Evolutionary conservation across 2,888 invertebrate genomes (phyloP).

Genomic region (Scaeva pyrastri): DNA sequence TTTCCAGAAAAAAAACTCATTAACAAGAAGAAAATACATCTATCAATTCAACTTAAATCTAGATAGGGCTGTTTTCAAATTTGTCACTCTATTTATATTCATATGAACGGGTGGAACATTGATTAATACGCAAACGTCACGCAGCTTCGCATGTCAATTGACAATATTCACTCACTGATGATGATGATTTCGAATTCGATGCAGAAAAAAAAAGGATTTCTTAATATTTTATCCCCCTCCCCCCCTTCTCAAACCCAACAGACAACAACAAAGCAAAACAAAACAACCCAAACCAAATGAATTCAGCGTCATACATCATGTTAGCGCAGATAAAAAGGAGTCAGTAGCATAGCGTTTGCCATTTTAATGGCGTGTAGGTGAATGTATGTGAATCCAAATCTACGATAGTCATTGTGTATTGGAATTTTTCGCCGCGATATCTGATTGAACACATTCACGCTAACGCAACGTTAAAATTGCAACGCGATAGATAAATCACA

Average conservation of each 20-base stretch:
- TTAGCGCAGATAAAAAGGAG: constrained; percentile 69
- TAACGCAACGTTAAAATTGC: constrained; percentile 48
- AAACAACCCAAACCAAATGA: constrained; percentile 36
- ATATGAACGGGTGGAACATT: constrained; percentile 71
- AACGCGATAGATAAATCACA: constrained; percentile 70
- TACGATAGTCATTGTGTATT: constrained; percentile 30
- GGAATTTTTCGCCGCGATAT: constrained; percentile 60
- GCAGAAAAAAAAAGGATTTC: constrained; percentile 26
- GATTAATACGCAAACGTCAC: constrained; percentile 78
- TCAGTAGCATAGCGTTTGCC: constrained; percentile 65
- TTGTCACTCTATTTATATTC: constrained; percentile 76
- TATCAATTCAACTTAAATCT: constrained; percentile 54
- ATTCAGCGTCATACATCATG: constrained; percentile 72
- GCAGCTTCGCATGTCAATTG: constrained; percentile 77
- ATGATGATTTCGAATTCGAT: constrained; percentile 35
- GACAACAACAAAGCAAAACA: neutral
- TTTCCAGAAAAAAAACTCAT: neutral
- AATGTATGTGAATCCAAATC: constrained; percentile 16
- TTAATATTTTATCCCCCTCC: neutral
- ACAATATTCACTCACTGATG: constrained; percentile 55
- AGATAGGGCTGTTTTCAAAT: constrained; percentile 76
- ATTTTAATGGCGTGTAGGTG: constrained; percentile 23
- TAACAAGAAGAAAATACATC: constrained; percentile 25
- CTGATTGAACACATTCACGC: constrained; percentile 36
- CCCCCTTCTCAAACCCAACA: constrained; percentile 22